These are phyloP conservation scores for Disparrhopalites patrizii DNA, from an alignment of 2,888 invertebrate species.

Conservation along the genomic window DNA sequence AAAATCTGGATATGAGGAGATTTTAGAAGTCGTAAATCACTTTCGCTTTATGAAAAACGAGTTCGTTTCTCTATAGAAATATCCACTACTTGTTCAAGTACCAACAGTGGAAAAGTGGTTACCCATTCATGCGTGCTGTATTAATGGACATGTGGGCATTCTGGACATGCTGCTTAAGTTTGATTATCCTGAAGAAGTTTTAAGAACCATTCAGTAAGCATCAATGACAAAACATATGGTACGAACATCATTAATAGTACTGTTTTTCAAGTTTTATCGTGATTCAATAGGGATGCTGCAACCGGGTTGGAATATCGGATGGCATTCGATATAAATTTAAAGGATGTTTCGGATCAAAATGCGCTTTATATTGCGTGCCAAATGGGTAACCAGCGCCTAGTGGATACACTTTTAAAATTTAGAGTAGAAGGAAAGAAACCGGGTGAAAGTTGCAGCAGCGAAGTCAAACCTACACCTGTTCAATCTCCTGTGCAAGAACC, in stretches of 20 bases:
- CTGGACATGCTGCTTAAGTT: slow-evolving; percentile 72
- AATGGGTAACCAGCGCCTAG: slow-evolving; percentile 72
- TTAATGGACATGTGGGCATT: slow-evolving; percentile 75
- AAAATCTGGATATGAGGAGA: not conserved
- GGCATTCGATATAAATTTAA: slow-evolving; percentile 89
- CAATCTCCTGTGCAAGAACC: slow-evolving; percentile 10
- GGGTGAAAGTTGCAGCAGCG: slow-evolving; percentile 29
- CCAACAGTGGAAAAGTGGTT: slow-evolving; percentile 88
- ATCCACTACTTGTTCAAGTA: slow-evolving; percentile 78
- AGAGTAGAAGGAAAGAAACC: slow-evolving; percentile 40
- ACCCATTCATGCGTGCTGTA: slow-evolving; percentile 87
- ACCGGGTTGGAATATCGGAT: slow-evolving; percentile 72
- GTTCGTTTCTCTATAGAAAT: slow-evolving; percentile 56
- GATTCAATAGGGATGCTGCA: slow-evolving; percentile 17
- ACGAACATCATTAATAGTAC: slow-evolving; percentile 31
- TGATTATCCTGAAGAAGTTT: slow-evolving; percentile 70
- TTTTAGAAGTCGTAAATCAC: not conserved
- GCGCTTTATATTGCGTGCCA: slow-evolving; percentile 85
- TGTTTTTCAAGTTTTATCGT: too few species aligned
- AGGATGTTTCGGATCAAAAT: slow-evolving; percentile 84
- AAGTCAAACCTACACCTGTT: not conserved
- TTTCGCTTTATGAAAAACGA: not conserved
- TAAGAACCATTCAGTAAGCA: slow-evolving; percentile 59
- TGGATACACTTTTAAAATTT: slow-evolving; percentile 71
- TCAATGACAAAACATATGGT: too few species aligned